Conservation (phyloP, 2,113 vertebrate species). For the Cyprinodon variegatus region DNA sequence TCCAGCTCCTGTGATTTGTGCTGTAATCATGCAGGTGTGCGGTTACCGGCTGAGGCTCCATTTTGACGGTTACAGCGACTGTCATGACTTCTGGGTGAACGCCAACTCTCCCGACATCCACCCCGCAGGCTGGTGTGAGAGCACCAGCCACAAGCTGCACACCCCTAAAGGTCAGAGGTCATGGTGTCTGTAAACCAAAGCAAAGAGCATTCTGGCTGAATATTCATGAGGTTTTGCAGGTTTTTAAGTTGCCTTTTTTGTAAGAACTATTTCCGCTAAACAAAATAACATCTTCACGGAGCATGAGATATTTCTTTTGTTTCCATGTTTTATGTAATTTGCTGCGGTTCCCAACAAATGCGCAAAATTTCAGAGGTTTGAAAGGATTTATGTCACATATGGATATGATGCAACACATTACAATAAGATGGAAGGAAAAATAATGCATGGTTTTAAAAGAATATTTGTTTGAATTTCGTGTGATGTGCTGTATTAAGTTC, state of each 20-base stretch:
- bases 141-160: conserved; percentile 92
- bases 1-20: neutral
- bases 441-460: too few relatives aligned
- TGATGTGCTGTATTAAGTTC: too few relatives aligned
- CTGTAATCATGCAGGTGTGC: conserved; percentile 83
- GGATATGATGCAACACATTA: too few relatives aligned
- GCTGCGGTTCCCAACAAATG: too few relatives aligned
- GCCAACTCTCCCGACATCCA: conserved; percentile 94
- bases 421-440: too few relatives aligned
- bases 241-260: neutral
- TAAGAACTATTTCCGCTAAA: neutral
- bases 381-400: too few relatives aligned
- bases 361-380: too few relatives aligned
- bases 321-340: too few relatives aligned
- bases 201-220: neutral
- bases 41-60: conserved; percentile 94
- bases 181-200: neutral
- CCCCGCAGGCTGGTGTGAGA: conserved; percentile 93
- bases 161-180: conserved; percentile 91
- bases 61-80: conserved; percentile 96
- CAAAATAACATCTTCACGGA: too few relatives aligned
- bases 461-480: too few relatives aligned
- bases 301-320: too few relatives aligned
- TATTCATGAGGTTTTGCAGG: neutral
- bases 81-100: conserved; percentile 98